A percentile compares a stretch with the other conserved stretches of the same genome.
phyloP scores from a whole-genome alignment of 2,113 vertebrate genomes.

The Nanorana parkeri region DNA sequence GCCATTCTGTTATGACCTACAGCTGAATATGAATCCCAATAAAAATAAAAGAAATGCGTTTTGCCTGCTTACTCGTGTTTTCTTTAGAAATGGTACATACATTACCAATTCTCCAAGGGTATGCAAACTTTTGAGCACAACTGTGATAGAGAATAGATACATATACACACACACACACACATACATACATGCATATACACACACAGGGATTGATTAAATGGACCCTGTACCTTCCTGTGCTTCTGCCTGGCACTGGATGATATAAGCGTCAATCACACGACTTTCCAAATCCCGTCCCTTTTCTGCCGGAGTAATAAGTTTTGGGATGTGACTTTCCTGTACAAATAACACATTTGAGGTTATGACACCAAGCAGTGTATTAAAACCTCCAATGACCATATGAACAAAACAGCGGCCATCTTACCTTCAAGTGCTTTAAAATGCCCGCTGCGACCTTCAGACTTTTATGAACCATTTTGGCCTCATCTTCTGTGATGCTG shows the following conservation, averaged over 20 bases:
- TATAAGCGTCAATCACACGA: slow-evolving; percentile 88
- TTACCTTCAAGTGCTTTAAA: slow-evolving; percentile 95
- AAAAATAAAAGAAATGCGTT: too few species aligned
- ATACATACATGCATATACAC: too few species aligned
- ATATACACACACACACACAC: too few species aligned
- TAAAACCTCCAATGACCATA: not conserved
- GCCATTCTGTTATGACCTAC: too few species aligned
- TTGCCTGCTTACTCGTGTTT: too few species aligned
- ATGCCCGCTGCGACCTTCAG: slow-evolving; percentile 93
- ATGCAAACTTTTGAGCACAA: too few species aligned
- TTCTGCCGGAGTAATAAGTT: slow-evolving; percentile 90
- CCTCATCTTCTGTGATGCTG: slow-evolving; percentile 94
- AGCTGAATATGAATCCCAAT: too few species aligned
- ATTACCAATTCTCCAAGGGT: too few species aligned
- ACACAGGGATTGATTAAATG: not conserved
- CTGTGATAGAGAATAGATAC: too few species aligned
- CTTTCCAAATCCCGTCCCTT: slow-evolving; percentile 93
- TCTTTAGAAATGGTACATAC: too few species aligned
- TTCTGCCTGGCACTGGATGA: slow-evolving; percentile 94
- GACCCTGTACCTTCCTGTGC: slow-evolving; percentile 94
- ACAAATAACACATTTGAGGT: too few species aligned
- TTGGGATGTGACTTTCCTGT: slow-evolving; percentile 90
- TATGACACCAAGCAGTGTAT: too few species aligned
- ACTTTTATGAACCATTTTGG: slow-evolving; percentile 95
- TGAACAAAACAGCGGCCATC: not conserved